These are phyloP conservation scores for Diacarnus erythraeanus DNA, from an alignment of 37 sponge, comb jelly and placozoan genomes.

Conservation along the genomic window DNA sequence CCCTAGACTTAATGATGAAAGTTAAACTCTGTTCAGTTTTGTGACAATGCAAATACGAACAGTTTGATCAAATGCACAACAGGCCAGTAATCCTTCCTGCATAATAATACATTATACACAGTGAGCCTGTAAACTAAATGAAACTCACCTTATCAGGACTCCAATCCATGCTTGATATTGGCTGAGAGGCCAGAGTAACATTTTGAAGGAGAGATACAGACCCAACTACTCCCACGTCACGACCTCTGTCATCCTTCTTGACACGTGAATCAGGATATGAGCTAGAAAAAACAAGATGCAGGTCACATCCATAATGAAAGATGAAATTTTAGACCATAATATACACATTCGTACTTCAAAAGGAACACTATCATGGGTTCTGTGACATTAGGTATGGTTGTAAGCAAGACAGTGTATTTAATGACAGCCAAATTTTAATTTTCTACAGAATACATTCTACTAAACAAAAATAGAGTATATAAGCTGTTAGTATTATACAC, in stretches of 20 bases:
- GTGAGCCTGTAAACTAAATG: too few species aligned
- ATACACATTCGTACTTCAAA: neutral
- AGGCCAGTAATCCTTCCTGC: conserved; percentile 94
- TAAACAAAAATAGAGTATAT: neutral
- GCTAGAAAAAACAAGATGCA: conserved; percentile 46
- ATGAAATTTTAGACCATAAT: neutral
- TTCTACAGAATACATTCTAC: neutral
- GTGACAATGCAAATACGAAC: conserved; percentile 94
- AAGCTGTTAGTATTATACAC: too few species aligned
- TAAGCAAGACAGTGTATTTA: too few species aligned
- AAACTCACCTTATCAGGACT: conserved; percentile 91
- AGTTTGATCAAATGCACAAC: conserved; percentile 95
- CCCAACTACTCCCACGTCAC: conserved; percentile 85
- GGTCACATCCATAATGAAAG: too few species aligned
- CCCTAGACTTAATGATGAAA: neutral
- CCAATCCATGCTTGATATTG: conserved; percentile 97
- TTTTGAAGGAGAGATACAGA: conserved; percentile 88
- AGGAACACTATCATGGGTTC: neutral
- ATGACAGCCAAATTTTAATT: too few species aligned
- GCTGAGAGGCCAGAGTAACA: conserved; percentile 91
- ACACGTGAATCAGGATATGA: conserved; percentile 82
- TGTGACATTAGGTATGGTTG: neutral
- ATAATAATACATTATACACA: neutral
- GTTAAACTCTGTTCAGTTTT: conserved; percentile 79
- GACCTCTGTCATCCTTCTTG: conserved; percentile 61